Evolutionary conservation across 2,797 vertebrate species (phyloP), one percentile per base, ranked within the genome.

Genomic region (Fistularia commersonii): DNA sequence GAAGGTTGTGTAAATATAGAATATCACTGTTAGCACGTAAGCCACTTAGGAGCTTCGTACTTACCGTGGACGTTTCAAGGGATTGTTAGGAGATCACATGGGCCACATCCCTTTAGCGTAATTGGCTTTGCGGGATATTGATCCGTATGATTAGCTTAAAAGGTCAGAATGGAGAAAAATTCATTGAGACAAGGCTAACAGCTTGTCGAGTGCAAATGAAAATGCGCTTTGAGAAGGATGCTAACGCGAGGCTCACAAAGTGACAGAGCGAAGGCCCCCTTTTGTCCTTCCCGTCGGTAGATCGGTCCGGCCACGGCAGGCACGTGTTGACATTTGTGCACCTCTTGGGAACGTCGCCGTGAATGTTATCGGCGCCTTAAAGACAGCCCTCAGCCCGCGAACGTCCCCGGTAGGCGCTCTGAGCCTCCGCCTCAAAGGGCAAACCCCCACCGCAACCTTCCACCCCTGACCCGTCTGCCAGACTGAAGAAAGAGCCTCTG

Each of bases 311-410:
- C 67, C 61, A 69, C 70, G 67, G 81, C 86, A 80, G 88, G 71
- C 86, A 66, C 86, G 77, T 53, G 48, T 61, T 90, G 89, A 92
- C 90, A 92, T 92, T 94, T 94, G 81, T 74, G 69, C 77, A 72
- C 78, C 89, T 82, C 87, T 66, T 72, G 73, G 88, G 86, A 89
- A 76, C 77, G 79, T 88, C 84, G 83, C 85, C 79, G 77, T 91
- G 87, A 91, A 90, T 91, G 86, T 89, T 93, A 91, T 90, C 88
- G 86, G 77, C 83, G 72, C 84, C 80, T 88, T 86, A 81, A 90
- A 89, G 87, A 82, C 73, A 67, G 74, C 71, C 72, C 73, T 71
- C 73, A 67, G 69, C 69, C 74, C 68, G 51, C 63, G 74, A 57
- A 74, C 61, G 58, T 66, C 73, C 59, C 41, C 31, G 51, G 48